Conservation (phyloP, 2,113 vertebrate genomes). For the Garra rufa region DNA sequence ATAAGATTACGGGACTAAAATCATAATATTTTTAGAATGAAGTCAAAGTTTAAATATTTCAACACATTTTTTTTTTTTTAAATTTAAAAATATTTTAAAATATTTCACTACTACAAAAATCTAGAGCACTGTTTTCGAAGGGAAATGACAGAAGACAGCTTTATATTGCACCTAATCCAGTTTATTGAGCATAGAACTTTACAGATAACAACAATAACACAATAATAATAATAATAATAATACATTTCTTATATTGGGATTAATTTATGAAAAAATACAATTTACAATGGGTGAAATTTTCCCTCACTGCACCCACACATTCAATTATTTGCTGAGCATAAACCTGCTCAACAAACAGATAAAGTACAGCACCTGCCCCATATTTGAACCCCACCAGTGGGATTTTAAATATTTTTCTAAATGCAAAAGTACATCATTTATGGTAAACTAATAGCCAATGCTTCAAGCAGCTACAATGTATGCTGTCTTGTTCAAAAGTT, state of each 20-base stretch:
- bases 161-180: conserved; percentile 63
- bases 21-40: no score
- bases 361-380: conserved; percentile 22
- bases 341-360: conserved; percentile 17
- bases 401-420: conserved; percentile 10
- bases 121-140: no score
- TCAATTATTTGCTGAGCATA: conserved; percentile 21
- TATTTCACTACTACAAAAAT: no score
- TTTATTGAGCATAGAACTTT: conserved; percentile 73
- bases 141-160: conserved; percentile 23
- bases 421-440: conserved; percentile 36
- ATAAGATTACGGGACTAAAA: no score
- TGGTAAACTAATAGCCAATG: conserved; percentile 32
- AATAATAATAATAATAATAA: conserved; percentile 65
- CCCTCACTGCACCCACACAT: conserved; percentile 47
- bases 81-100: no score
- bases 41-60: no score
- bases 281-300: conserved; percentile 30
- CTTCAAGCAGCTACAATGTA: conserved; percentile 26
- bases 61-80: no score
- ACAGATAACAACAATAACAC: conserved; percentile 41
- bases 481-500: conserved; percentile 9
- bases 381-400: conserved; percentile 35
- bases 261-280: conserved; percentile 54
- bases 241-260: conserved; percentile 52